Evolutionary conservation across 2,888 invertebrate species (phyloP), one percentile per base, ranked within the genome.

Genomic region (Hipparchia semele): DNA sequence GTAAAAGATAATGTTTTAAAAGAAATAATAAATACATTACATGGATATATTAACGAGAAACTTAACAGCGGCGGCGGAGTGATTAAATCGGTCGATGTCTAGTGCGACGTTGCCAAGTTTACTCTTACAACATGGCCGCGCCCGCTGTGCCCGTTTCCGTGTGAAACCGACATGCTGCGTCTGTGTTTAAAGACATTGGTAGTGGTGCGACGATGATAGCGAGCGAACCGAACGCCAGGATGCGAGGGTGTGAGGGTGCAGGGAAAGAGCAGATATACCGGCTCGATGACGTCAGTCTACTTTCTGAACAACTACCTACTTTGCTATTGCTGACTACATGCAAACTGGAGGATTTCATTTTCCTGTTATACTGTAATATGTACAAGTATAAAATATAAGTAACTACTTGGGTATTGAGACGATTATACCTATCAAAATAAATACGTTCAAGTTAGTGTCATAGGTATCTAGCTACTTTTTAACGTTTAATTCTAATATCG

Each of bases 11-110:
- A 67, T 71, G 5, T 64, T 71, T 71, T 53, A 46, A 64, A 39
- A 68, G 65, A 69, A 70, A 58, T 70, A 75, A 51, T 62, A 72
- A 73, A 51, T 65, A 65, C 65, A 9, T 65, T 39, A 53, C 72
- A 72, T 72, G 70, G 53, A 73, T 73, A 54, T 5, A 54, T n/a
- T 81, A 81, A 79, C 77, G 80, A 84, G 81, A 88, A 86, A 86
- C 84, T 82, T 80, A 86, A 85, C 84, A 87, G 87, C 75, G 74
- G 70, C 77, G 12, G 53, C 65, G 65, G 71, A 86, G 84, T 83
- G 90, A 90, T 90, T 90, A 91, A 90, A 90, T 91, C 90, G 92
- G 91, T 92, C 91, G 92, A 91, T 91, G 93, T 92, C 91, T 92
- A 91, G 86, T 88, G 92, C 93, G 92, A 88, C 93, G 93, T 94